Percentiles rank a stretch among this genome's conserved stretches.
Evolutionary conservation across 2,113 vertebrate species (phyloP).

Genomic region (Mormoops blainvillei): DNA sequence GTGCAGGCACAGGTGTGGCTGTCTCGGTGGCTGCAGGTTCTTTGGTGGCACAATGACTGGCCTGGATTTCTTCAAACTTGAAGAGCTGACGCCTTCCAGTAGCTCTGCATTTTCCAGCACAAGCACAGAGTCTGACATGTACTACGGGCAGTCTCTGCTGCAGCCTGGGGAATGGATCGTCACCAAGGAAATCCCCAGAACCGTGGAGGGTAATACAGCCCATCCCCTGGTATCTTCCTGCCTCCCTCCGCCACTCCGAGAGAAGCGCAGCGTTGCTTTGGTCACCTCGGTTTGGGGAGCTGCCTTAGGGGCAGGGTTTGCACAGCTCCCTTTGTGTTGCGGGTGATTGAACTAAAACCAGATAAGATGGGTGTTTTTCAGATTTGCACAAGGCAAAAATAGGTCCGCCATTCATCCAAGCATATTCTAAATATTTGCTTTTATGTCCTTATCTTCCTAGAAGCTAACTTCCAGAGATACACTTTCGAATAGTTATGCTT

Average conservation of each 20-base stretch:
- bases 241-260: background rate
- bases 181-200: slow-evolving; percentile 90
- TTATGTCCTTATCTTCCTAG: background rate
- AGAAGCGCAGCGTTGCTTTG: background rate
- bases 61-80: slow-evolving; percentile 93
- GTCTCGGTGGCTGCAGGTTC: slow-evolving; percentile 95
- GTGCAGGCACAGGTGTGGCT: slow-evolving; percentile 93
- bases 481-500: background rate
- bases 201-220: slow-evolving; percentile 86
- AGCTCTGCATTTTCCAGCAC: slow-evolving; percentile 91
- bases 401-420: background rate
- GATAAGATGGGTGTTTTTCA: background rate
- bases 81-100: slow-evolving; percentile 93
- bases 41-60: slow-evolving; percentile 91
- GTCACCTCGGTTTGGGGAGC: background rate
- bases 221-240: background rate
- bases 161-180: slow-evolving; percentile 95
- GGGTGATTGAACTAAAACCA: background rate
- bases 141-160: slow-evolving; percentile 95
- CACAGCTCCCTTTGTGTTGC: background rate
- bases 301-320: background rate
- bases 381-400: background rate
- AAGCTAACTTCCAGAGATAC: background rate
- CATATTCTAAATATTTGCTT: slow-evolving; percentile 4
- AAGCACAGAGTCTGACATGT: slow-evolving; percentile 91